phyloP scores from a whole-genome alignment of 2,888 invertebrate species.

The Endotricha flammealis region DNA sequence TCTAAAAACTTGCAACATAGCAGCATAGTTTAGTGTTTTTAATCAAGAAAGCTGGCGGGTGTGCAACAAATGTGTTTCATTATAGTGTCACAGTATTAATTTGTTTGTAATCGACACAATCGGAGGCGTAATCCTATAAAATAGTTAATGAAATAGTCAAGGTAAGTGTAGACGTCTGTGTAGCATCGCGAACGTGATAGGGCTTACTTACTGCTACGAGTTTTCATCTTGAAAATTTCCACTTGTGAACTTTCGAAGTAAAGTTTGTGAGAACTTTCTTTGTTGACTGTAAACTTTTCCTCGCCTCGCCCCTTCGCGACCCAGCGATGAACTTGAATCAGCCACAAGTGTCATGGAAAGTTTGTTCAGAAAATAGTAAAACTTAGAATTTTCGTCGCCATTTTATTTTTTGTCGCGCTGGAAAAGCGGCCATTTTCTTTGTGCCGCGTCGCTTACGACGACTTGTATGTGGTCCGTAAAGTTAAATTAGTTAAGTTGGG shows the following conservation, averaged over 20 bases:
- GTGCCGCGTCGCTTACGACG: constrained; percentile 78
- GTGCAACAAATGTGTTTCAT: constrained; percentile 68
- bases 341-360: constrained; percentile 51
- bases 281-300: constrained; percentile 56
- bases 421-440: constrained; percentile 80
- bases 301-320: constrained; percentile 42
- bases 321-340: constrained; percentile 42
- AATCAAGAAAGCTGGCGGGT: constrained; percentile 78
- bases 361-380: constrained; percentile 74
- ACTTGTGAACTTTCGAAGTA: constrained; percentile 71
- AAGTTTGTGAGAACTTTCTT: constrained; percentile 69
- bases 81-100: constrained; percentile 44
- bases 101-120: constrained; percentile 39
- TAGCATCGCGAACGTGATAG: constrained; percentile 46
- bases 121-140: constrained; percentile 44
- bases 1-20: constrained; percentile 77
- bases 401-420: constrained; percentile 80
- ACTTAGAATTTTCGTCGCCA: constrained; percentile 79
- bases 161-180: constrained; percentile 57
- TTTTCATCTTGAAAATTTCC: constrained; percentile 79
- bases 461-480: constrained; percentile 70
- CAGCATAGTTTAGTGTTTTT: constrained; percentile 62
- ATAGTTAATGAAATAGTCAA: constrained; percentile 71
- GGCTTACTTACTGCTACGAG: constrained; percentile 64
- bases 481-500: constrained; percentile 74